These are phyloP conservation scores for Neolamprologus longior DNA, from an alignment of 2,113 vertebrate species.

Conservation along the genomic window DNA sequence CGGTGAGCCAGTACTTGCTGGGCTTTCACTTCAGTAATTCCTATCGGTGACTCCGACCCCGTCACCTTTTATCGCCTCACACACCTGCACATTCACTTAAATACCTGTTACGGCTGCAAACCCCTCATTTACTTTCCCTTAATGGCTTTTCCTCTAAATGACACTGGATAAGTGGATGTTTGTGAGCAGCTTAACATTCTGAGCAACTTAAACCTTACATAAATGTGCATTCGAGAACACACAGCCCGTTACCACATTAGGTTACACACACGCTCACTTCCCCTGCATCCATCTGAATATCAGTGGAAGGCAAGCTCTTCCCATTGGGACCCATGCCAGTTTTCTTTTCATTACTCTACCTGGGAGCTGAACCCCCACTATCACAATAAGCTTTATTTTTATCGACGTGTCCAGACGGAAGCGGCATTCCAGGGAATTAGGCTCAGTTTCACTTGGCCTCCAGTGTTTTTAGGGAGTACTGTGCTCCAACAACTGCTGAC, in stretches of 20 bases:
- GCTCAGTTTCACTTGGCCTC: constrained; percentile 70
- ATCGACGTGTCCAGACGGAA: constrained; percentile 65
- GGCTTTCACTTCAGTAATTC: not conserved
- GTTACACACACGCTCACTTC: not conserved
- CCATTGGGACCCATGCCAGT: constrained; percentile 51
- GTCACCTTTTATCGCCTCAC: not conserved
- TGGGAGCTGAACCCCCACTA: constrained; percentile 52
- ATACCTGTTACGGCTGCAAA: constrained; percentile 18
- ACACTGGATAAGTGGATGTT: constrained; percentile 19
- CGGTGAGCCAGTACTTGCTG: not conserved
- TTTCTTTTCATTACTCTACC: constrained; percentile 68
- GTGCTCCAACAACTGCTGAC: constrained; percentile 6
- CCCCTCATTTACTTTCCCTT: constrained; percentile 42
- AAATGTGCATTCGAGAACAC: not conserved
- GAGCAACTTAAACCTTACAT: not conserved
- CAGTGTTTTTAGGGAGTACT: constrained; percentile 60
- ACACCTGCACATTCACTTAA: constrained; percentile 28
- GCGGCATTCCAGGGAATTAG: constrained; percentile 72
- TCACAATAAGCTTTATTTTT: constrained; percentile 72
- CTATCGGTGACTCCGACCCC: not conserved
- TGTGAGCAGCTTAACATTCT: constrained; percentile 7
- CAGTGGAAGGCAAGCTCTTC: constrained; percentile 43
- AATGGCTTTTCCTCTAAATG: not conserved
- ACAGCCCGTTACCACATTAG: not conserved
- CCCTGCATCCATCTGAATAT: not conserved